Evolutionary conservation across 2,113 vertebrate species (phyloP).

Genomic region (Rhinogobius similis): DNA sequence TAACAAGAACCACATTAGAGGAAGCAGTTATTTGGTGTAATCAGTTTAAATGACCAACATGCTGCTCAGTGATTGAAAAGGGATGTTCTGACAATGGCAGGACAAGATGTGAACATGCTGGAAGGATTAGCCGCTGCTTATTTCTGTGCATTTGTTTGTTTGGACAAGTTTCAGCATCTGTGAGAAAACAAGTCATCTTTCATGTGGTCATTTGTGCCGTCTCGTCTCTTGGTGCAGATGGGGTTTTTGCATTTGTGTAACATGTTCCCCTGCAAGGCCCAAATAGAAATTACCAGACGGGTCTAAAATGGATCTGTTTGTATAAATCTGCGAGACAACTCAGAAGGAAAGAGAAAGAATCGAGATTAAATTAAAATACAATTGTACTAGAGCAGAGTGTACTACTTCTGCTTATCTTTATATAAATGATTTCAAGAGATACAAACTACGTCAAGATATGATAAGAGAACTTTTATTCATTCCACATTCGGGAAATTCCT

Average conservation of each 20-base stretch:
- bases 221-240: neutral
- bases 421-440: too few species aligned
- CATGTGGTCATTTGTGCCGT: neutral
- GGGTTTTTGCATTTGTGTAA: neutral
- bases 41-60: neutral
- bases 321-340: neutral
- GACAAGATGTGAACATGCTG: neutral
- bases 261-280: neutral
- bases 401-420: neutral
- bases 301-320: neutral
- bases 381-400: neutral
- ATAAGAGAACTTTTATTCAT: too few species aligned
- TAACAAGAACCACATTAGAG: slow-evolving; percentile 2
- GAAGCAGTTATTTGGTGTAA: neutral
- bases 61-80: neutral
- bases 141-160: slow-evolving; percentile 4
- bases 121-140: neutral
- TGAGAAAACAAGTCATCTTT: slow-evolving; percentile 8
- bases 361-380: too few species aligned
- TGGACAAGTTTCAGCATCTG: neutral
- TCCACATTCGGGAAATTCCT: too few species aligned
- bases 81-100: neutral
- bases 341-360: neutral
- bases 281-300: neutral
- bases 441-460: too few species aligned